Percentiles rank a stretch among this genome's conserved stretches.
Evolutionary conservation across 2,113 vertebrate genomes (phyloP).

Genomic region (Sylvietta virens): DNA sequence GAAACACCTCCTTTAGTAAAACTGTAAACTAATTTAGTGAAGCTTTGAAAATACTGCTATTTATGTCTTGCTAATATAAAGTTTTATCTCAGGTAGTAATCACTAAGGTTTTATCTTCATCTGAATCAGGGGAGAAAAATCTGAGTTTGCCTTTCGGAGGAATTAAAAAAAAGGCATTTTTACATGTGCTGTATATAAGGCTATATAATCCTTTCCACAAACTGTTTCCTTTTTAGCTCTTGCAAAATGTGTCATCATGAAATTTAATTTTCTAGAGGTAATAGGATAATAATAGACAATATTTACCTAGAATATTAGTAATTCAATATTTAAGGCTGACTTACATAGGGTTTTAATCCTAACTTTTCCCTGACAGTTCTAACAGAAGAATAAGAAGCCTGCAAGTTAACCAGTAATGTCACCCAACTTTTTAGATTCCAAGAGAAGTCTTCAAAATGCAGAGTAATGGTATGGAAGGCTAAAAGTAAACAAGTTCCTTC

Average conservation of each 20-base stretch:
- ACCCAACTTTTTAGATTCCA: neutral
- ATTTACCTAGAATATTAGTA: neutral
- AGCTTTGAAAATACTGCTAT: neutral
- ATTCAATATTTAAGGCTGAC: neutral
- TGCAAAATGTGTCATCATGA: neutral
- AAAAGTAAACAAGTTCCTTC: neutral
- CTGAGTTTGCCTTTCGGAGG: neutral
- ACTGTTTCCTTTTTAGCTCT: neutral
- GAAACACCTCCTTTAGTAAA: neutral
- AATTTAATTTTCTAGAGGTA: neutral
- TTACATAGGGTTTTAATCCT: neutral
- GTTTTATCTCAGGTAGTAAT: neutral
- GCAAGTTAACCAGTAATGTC: neutral
- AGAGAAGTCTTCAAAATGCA: neutral
- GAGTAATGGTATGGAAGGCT: neutral
- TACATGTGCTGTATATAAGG: neutral
- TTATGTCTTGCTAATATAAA: neutral
- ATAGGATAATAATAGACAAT: neutral
- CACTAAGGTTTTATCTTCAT: neutral
- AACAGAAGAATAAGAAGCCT: neutral
- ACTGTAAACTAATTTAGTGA: neutral
- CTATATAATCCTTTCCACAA: neutral
- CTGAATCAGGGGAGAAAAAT: neutral
- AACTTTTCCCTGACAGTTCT: neutral
- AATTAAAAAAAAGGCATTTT: neutral